phyloP scores from a whole-genome alignment of 2,113 vertebrate genomes.

The Nesogale talazaci region DNA sequence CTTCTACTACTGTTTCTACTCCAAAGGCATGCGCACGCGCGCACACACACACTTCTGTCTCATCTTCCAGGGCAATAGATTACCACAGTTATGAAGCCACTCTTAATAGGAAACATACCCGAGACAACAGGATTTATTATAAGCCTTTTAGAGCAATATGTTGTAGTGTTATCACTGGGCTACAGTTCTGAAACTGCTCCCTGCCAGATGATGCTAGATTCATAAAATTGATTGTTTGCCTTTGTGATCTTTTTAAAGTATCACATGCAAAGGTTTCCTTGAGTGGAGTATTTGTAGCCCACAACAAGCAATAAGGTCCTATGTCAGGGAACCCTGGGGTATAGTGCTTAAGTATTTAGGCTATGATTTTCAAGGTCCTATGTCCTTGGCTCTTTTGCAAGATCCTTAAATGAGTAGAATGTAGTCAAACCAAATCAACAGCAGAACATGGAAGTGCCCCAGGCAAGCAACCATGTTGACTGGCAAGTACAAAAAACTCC shows the following conservation, averaged over 20 bases:
- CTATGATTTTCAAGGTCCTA: too few species aligned
- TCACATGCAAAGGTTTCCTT: slow-evolving; percentile 9
- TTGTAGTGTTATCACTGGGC: neutral
- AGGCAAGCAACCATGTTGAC: neutral
- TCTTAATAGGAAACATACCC: neutral
- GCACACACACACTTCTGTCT: neutral
- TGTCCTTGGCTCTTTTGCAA: neutral
- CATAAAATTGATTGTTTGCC: neutral
- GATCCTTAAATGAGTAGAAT: neutral
- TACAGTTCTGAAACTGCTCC: neutral
- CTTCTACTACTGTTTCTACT: neutral
- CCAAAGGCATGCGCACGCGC: neutral
- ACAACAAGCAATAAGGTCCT: neutral
- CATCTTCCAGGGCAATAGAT: neutral
- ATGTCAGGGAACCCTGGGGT: too few species aligned
- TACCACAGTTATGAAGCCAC: neutral
- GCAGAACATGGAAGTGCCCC: slow-evolving; percentile 10
- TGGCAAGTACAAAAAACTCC: neutral
- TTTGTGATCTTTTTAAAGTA: slow-evolving; percentile 1
- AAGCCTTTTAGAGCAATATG: neutral
- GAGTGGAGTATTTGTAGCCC: slow-evolving; percentile 1
- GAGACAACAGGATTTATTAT: neutral
- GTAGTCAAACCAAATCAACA: neutral
- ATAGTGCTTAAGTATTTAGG: too few species aligned
- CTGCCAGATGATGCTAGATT: neutral